Base-by-base conservation (phyloP, 2,113 vertebrate genomes). In the Orthochromis malagaraziensis region DNA sequence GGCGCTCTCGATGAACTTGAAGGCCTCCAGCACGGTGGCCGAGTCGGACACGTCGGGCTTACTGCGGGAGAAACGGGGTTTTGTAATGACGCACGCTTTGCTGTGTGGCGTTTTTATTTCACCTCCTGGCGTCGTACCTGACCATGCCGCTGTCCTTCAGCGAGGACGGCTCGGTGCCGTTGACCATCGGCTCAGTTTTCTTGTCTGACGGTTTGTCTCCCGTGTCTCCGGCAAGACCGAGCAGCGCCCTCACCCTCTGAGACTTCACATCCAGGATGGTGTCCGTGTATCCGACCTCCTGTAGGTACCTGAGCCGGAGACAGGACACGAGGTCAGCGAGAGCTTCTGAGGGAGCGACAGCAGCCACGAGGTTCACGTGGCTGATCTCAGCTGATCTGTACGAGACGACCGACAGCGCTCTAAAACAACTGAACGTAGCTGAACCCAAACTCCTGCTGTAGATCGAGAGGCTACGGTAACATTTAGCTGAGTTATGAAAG, bases 181-280 rank as follows among this genome's bases (percentile, higher is more conserved):
- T 99, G 90, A 99, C 96, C 97, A 98, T 96, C 8, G 95, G 97
- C 63, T 98, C 97, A 19, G 96, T 91, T 92, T 89, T 97, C 94
- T 89, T 97, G 83, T 97, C 97, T 19, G 95, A 94, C 24, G 97
- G 95, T 58, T 96, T 96, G 40, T 97, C 97, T 81, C 96, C 96
- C n/a, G 95, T 88, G 94, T 98, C 97, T 94, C 96, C 97, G 24
- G 97, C 95, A 91, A 99, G 96, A 38, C 98, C 98, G 90, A 99
- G 88, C 90, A 99, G 96, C n/a, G 97, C 96, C 70, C 96, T 95
- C 16, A 99, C 98, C 60, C 98, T 96, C 95, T 98, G 98, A 49
- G 98, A 98, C 92, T 98, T 99, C 91, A 99, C 98, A 96, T 99
- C 98, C 96, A 99, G 40, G 95, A 99, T 98, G 1, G 98, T 97